Percentiles rank a stretch among this genome's conserved stretches.
These are phyloP conservation scores for Crepidodera aurea DNA, from an alignment of 2,888 invertebrate genomes.

Conservation along the genomic window DNA sequence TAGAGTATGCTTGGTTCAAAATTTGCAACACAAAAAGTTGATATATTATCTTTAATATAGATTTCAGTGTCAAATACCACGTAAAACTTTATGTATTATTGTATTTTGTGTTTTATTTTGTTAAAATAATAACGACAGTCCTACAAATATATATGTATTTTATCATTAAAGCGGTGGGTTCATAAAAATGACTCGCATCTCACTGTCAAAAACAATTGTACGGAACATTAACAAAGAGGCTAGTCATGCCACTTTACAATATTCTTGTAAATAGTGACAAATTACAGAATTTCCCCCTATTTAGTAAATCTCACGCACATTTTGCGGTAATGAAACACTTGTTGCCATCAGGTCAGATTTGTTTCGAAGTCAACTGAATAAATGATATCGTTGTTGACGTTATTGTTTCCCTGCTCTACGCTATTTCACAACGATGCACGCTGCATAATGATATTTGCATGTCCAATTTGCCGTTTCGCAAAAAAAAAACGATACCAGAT, in stretches of 20 bases:
- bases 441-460: slow-evolving; percentile 32
- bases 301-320: slow-evolving; percentile 42
- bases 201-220: not conserved
- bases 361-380: slow-evolving; percentile 40
- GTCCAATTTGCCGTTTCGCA: slow-evolving; percentile 29
- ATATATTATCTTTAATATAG: too few relatives aligned
- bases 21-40: too few relatives aligned
- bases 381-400: slow-evolving; percentile 31
- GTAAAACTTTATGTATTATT: too few relatives aligned
- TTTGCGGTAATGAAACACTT: slow-evolving; percentile 42
- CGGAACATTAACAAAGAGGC: not conserved
- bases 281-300: slow-evolving; percentile 1
- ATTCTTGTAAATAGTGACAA: not conserved
- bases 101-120: too few relatives aligned
- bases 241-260: not conserved
- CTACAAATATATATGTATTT: too few relatives aligned
- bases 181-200: too few relatives aligned
- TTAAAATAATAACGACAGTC: too few relatives aligned
- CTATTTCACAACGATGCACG: slow-evolving; percentile 25
- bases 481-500: slow-evolving; percentile 5
- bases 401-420: slow-evolving; percentile 28
- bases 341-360: slow-evolving; percentile 46
- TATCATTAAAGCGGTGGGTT: too few relatives aligned
- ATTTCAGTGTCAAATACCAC: too few relatives aligned
- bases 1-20: too few relatives aligned